phyloP scores from a whole-genome alignment of 2,797 vertebrate species.

The Hirundo rustica region DNA sequence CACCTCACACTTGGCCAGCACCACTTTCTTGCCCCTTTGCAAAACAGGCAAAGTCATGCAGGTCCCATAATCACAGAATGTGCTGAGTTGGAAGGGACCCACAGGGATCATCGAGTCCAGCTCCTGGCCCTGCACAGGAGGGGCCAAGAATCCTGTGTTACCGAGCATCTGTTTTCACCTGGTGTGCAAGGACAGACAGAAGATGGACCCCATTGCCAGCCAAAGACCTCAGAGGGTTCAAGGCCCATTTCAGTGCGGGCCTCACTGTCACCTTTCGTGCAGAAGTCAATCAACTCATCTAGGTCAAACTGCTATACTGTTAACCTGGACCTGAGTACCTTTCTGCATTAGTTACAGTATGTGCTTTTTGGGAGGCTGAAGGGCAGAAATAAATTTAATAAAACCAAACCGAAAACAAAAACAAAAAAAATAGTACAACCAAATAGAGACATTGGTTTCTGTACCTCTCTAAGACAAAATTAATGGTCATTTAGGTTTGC shows the following conservation, averaged over 20 bases:
- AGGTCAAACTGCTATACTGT: neutral
- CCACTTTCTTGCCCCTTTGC: accelerated
- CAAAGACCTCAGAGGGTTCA: neutral
- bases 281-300: neutral
- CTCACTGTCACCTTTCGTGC: neutral
- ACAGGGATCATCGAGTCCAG: neutral
- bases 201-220: neutral
- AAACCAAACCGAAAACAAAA: too few species aligned
- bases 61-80: neutral
- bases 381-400: neutral
- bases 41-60: neutral
- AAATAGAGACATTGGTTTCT: neutral
- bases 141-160: neutral
- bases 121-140: neutral
- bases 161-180: neutral
- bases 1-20: neutral
- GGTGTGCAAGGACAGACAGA: neutral
- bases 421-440: neutral
- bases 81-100: neutral
- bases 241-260: neutral
- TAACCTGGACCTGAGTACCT: neutral
- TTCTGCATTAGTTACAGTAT: neutral
- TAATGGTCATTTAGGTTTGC: neutral
- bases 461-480: neutral
- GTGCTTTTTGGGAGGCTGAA: neutral